Evolutionary conservation across 2,797 vertebrate genomes (phyloP).

Genomic region (Huso huso): DNA sequence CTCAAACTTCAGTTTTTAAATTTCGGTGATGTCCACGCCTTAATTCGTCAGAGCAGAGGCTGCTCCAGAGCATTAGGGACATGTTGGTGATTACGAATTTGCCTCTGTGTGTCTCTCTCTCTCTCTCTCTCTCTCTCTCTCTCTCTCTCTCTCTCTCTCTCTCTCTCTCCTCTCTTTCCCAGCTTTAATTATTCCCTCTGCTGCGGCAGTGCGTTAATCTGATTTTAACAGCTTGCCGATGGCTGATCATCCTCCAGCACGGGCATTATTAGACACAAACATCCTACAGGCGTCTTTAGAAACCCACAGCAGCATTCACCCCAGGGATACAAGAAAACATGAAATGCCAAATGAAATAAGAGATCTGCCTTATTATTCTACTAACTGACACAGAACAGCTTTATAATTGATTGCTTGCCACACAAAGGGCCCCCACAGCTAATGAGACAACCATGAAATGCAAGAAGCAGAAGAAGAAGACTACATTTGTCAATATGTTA

Average conservation of each 20-base stretch:
- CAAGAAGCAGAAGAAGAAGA: too few species aligned
- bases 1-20: too few species aligned
- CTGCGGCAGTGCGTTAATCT: background rate
- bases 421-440: background rate
- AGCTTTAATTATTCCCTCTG: background rate
- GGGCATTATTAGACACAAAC: background rate
- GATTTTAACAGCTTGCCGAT: background rate
- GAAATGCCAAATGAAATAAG: slow-evolving; percentile 4
- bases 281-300: background rate
- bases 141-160: background rate
- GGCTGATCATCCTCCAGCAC: background rate
- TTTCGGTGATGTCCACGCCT: too few species aligned
- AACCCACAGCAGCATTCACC: background rate
- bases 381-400: slow-evolving; percentile 1
- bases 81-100: background rate
- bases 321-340: background rate
- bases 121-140: background rate
- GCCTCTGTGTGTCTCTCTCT: background rate
- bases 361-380: background rate
- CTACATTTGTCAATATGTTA: too few species aligned
- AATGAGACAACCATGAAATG: background rate
- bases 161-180: background rate
- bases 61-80: too few species aligned
- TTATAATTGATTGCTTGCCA: background rate
- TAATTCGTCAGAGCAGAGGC: too few species aligned